Conservation (phyloP, 2,888 invertebrate species). For the Drosophila subquinaria region DNA sequence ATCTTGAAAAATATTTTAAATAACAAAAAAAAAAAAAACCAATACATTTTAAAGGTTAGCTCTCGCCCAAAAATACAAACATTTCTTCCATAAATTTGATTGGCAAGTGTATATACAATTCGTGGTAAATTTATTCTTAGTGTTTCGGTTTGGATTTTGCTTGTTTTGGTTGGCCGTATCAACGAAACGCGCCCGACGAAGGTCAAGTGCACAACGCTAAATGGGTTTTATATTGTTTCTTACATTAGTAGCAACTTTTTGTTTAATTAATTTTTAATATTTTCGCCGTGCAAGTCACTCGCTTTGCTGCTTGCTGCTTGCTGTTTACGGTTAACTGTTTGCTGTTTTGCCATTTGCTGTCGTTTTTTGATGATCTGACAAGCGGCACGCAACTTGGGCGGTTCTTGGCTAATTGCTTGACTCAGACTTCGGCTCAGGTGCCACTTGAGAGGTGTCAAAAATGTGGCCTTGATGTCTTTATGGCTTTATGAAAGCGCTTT, state of each 20-base stretch:
- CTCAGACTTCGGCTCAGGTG: constrained; percentile 20
- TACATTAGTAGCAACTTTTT: constrained; percentile 73
- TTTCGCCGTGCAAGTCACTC: constrained; percentile 51
- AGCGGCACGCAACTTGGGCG: constrained; percentile 72
- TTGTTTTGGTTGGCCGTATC: constrained; percentile 49
- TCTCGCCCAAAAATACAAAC: not conserved
- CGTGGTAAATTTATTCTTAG: not conserved
- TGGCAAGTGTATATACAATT: not conserved
- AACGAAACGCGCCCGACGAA: constrained; percentile 53
- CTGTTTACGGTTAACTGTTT: not conserved
- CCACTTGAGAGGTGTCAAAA: constrained; percentile 21
- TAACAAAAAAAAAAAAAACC: no score
- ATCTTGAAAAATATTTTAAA: no score
- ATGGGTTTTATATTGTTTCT: constrained; percentile 76
- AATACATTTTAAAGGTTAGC: no score
- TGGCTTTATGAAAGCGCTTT: not conserved
- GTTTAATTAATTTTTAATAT: constrained; percentile 80
- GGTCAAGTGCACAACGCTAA: constrained; percentile 76
- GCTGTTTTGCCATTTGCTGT: constrained; percentile 17
- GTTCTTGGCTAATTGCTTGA: constrained; percentile 63
- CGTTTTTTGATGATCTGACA: constrained; percentile 67
- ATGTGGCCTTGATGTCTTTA: constrained; percentile 27
- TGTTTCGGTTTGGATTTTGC: constrained; percentile 40
- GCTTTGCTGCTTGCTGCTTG: constrained; percentile 7
- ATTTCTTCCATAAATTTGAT: not conserved